These are phyloP conservation scores for Aldrovandia affinis DNA, from an alignment of 2,797 vertebrate species.

Conservation along the genomic window DNA sequence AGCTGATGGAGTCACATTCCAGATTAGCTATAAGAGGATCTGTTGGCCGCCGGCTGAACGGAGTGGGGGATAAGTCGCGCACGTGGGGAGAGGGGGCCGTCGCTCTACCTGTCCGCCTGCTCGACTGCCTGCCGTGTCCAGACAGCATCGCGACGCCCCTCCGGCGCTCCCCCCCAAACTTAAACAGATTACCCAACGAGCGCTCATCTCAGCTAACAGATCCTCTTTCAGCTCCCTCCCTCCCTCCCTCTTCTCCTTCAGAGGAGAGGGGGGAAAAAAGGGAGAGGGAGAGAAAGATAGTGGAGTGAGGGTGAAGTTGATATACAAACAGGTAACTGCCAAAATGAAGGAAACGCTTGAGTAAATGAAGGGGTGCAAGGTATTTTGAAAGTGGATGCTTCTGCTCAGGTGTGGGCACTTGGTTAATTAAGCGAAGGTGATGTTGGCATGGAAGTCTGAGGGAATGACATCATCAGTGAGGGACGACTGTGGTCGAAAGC, in stretches of 20 bases:
- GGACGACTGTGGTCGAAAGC: too few species aligned
- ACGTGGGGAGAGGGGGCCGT: conserved; percentile 38
- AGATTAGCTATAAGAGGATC: conserved; percentile 36
- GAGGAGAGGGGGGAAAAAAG: not conserved
- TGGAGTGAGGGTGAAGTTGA: not conserved
- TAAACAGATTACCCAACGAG: conserved; percentile 72
- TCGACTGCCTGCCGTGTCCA: conserved; percentile 29
- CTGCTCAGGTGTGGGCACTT: too few species aligned
- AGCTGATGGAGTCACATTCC: conserved; percentile 30
- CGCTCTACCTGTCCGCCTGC: conserved; percentile 64
- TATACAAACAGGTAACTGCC: not conserved
- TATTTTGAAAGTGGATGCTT: too few species aligned
- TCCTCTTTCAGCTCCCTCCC: not conserved
- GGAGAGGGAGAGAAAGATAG: not conserved
- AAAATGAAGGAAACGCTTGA: too few species aligned
- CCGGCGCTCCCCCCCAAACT: conserved; percentile 69
- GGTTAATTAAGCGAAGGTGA: too few species aligned
- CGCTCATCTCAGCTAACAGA: conserved; percentile 6
- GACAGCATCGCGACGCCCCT: conserved; percentile 42
- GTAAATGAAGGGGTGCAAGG: too few species aligned
- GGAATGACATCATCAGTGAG: too few species aligned
- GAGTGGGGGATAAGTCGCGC: not conserved
- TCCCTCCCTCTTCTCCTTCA: not conserved
- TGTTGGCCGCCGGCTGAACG: not conserved
- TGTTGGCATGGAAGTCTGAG: too few species aligned